Evolutionary conservation across 2,888 invertebrate genomes (phyloP).

Genomic region (Drosophila eohydei): DNA sequence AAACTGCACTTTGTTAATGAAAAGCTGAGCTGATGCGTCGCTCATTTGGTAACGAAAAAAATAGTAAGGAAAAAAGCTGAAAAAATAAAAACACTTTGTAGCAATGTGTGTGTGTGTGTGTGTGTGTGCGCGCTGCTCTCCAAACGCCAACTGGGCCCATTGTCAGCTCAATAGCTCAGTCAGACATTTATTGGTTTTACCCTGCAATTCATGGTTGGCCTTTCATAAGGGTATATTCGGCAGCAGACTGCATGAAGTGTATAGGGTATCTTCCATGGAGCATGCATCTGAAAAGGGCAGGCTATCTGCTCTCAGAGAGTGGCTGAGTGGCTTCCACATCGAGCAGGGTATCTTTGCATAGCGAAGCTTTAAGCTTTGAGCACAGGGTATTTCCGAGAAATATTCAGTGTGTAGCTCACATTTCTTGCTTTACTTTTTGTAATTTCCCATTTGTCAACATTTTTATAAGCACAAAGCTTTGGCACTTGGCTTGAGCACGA

Average conservation of each 20-base stretch:
- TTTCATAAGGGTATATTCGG: neutral
- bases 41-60: conserved; percentile 39
- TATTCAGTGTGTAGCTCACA: no score
- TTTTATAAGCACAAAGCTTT: no score
- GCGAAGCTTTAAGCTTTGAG: neutral
- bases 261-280: neutral
- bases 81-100: conserved; percentile 5
- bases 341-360: neutral
- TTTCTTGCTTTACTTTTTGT: no score
- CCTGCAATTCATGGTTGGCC: neutral
- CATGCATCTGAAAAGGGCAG: no score
- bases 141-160: conserved; percentile 15
- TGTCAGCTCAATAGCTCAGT: conserved; percentile 57
- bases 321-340: no score
- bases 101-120: conserved; percentile 1
- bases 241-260: neutral
- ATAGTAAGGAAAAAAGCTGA: neutral
- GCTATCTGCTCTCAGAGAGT: no score
- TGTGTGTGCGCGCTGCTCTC: conserved; percentile 3
- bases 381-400: neutral
- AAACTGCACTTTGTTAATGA: conserved; percentile 60
- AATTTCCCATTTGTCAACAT: no score
- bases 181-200: conserved; percentile 26
- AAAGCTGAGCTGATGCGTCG: conserved; percentile 42
- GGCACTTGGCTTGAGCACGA: no score